Evolutionary conservation across 2,113 vertebrate species (phyloP).

Genomic region (Nettapus auritus): DNA sequence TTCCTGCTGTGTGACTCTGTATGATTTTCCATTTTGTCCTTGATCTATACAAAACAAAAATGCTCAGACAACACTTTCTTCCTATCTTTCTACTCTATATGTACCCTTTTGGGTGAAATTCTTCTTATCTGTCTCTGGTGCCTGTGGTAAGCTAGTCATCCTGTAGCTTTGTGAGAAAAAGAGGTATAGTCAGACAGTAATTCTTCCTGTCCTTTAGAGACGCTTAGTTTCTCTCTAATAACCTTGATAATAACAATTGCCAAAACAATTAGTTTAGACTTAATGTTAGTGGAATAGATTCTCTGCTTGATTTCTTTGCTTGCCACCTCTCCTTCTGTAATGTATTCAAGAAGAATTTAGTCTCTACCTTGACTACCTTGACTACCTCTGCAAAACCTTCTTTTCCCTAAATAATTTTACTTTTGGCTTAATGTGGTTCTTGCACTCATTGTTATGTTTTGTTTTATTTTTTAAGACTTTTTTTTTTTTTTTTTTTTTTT

Average conservation of each 20-base stretch:
- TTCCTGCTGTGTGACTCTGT: background rate
- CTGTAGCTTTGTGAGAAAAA: background rate
- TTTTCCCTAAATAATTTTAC: background rate
- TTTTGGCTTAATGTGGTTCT: accelerated
- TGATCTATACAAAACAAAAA: background rate
- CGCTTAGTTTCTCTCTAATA: background rate
- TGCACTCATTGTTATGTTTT: background rate
- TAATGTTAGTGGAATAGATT: background rate
- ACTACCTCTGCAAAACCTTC: background rate
- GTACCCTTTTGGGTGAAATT: background rate
- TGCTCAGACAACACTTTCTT: background rate
- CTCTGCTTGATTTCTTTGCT: background rate
- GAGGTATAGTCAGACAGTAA: background rate
- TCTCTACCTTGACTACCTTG: background rate
- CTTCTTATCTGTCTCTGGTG: background rate
- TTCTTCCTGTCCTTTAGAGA: background rate
- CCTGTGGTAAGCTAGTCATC: background rate
- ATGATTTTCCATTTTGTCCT: background rate
- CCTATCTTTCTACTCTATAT: background rate
- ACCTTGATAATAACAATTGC: background rate
- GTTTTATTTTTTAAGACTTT: too few relatives aligned
- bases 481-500: background rate
- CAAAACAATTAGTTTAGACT: background rate
- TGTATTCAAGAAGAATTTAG: background rate
- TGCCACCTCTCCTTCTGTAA: background rate